phyloP scores from a whole-genome alignment of 2,113 vertebrate species.

The Ageneiosus marmoratus region DNA sequence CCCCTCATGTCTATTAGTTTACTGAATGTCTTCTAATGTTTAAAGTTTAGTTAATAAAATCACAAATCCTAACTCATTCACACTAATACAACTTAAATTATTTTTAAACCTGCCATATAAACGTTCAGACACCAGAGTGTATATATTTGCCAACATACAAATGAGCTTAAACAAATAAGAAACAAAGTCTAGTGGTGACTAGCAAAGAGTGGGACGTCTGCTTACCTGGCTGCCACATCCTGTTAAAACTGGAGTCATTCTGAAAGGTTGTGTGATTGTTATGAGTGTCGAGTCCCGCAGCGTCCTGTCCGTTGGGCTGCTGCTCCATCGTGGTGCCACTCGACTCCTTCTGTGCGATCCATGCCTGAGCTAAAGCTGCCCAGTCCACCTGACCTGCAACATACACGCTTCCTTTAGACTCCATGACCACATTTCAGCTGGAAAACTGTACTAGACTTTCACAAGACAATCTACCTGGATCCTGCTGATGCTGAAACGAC shows the following conservation, averaged over 20 bases:
- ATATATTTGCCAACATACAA: not conserved
- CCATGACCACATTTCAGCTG: too few relatives aligned
- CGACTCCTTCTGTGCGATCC: constrained; percentile 97
- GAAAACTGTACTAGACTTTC: not conserved
- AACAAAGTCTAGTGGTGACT: not conserved
- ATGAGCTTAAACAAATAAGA: not conserved
- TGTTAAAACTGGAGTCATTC: constrained; percentile 87
- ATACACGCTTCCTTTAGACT: not conserved
- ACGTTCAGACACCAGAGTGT: not conserved
- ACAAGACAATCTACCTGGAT: constrained; percentile 82
- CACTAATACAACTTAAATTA: not conserved
- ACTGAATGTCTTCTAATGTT: not conserved
- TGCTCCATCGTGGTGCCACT: constrained; percentile 82
- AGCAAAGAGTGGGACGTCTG: not conserved
- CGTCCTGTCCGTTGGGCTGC: constrained; percentile 88
- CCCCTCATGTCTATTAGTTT: not conserved
- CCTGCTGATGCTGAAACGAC: constrained; percentile 97
- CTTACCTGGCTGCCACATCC: constrained; percentile 96
- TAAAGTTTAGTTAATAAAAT: too few relatives aligned
- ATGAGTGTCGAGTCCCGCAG: constrained; percentile 83
- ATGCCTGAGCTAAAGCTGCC: constrained; percentile 97
- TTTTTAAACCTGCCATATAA: not conserved
- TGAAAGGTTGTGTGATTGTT: constrained; percentile 91
- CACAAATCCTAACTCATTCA: not conserved
- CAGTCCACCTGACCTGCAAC: constrained; percentile 94